Percentiles rank a stretch among this genome's conserved stretches.
Conservation (phyloP, 2,888 invertebrate genomes). For the Watsonalla binaria region DNA sequence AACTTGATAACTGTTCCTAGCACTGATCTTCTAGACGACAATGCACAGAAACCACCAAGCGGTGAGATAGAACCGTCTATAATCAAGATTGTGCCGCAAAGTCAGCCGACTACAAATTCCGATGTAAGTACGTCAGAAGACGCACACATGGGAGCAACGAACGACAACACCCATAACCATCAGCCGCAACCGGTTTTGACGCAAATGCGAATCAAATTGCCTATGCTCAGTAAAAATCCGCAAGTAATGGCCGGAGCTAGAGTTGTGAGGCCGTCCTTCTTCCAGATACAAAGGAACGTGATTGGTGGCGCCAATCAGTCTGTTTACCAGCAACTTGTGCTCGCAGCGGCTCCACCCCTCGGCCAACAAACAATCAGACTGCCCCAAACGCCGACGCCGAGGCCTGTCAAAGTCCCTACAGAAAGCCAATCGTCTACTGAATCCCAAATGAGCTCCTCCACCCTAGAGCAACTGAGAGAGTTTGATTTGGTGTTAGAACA, state of each 20-base stretch:
- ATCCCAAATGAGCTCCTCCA: constrained; percentile 85
- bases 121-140: constrained; percentile 47
- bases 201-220: constrained; percentile 74
- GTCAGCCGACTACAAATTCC: constrained; percentile 37
- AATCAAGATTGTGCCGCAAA: constrained; percentile 69
- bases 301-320: constrained; percentile 77
- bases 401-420: constrained; percentile 44
- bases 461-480: constrained; percentile 86
- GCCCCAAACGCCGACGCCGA: constrained; percentile 49
- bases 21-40: constrained; percentile 64
- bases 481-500: constrained; percentile 90
- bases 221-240: constrained; percentile 73
- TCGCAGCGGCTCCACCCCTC: constrained; percentile 68
- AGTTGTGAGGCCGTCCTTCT: constrained; percentile 74
- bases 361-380: constrained; percentile 65
- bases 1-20: constrained; percentile 77
- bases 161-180: constrained; percentile 43
- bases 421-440: constrained; percentile 66
- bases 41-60: constrained; percentile 55
- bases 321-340: constrained; percentile 71
- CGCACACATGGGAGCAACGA: constrained; percentile 35
- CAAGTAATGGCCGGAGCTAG: constrained; percentile 78
- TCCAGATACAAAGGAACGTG: constrained; percentile 81
- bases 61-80: constrained; percentile 65
- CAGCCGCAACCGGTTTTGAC: constrained; percentile 67